These are phyloP conservation scores for Microctonus hyperodae DNA, from an alignment of 2,888 invertebrate species.

Conservation along the genomic window DNA sequence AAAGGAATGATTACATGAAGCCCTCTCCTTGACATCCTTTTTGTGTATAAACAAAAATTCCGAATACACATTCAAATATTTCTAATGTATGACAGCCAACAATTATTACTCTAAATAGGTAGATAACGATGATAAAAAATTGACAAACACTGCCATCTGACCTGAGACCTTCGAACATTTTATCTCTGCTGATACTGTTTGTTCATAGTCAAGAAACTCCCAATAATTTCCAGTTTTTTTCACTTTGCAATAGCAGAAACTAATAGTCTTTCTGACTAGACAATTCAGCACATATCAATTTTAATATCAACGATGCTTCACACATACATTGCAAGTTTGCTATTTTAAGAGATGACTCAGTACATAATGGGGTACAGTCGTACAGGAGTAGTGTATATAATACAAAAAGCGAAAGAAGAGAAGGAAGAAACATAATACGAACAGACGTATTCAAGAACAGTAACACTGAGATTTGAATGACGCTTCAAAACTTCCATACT, in stretches of 20 bases:
- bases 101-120: constrained; percentile 23
- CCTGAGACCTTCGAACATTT: constrained; percentile 21
- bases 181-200: constrained; percentile 28
- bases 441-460: not conserved
- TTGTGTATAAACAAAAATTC: too few species aligned
- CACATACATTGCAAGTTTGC: constrained; percentile 22
- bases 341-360: constrained; percentile 39
- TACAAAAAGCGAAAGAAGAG: constrained; percentile 7
- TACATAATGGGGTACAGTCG: constrained; percentile 7
- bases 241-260: not conserved
- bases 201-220: constrained; percentile 1
- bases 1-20: too few species aligned
- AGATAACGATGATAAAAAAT: constrained; percentile 27
- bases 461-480: not conserved
- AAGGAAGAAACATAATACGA: constrained; percentile 14
- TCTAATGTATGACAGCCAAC: constrained; percentile 23
- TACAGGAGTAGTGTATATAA: constrained; percentile 14
- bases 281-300: constrained; percentile 35
- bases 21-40: too few species aligned
- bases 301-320: constrained; percentile 25
- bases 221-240: not conserved
- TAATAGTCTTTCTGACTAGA: not conserved
- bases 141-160: constrained; percentile 16
- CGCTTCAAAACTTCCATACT: not conserved
- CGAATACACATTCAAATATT: constrained; percentile 13